Evolutionary conservation across 2,113 vertebrate genomes (phyloP).

Genomic region (Barnardius zonarius): DNA sequence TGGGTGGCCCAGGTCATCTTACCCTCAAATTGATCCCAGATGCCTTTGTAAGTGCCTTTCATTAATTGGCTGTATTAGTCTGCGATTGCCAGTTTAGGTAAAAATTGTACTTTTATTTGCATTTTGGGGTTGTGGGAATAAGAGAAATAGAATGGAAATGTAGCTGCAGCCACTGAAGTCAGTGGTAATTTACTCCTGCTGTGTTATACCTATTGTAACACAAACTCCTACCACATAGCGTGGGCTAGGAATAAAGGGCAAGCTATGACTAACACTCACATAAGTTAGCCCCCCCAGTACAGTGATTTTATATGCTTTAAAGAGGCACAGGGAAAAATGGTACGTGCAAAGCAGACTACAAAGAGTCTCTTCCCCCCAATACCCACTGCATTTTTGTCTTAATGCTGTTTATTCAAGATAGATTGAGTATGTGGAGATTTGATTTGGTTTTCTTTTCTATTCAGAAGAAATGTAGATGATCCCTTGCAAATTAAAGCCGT

Average conservation of each 20-base stretch:
- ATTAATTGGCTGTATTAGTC: neutral
- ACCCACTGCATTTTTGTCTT: constrained; percentile 20
- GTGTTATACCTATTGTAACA: constrained; percentile 1
- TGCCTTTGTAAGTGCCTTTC: neutral
- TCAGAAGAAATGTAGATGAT: constrained; percentile 70
- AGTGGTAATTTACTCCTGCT: constrained; percentile 14
- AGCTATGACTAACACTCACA: neutral
- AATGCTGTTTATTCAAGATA: constrained; percentile 42
- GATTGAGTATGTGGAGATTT: constrained; percentile 53
- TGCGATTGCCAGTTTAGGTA: neutral
- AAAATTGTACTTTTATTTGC: neutral
- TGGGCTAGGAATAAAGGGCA: neutral
- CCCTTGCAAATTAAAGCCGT: constrained; percentile 72
- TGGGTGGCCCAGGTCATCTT: neutral
- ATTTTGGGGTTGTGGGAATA: neutral
- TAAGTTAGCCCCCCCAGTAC: neutral
- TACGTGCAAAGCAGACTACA: neutral
- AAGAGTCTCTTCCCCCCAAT: constrained; percentile 5
- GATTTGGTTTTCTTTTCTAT: constrained; percentile 41
- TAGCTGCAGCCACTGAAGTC: neutral
- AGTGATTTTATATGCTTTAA: neutral
- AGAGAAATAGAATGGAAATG: neutral
- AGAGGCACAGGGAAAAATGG: neutral
- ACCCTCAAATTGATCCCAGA: neutral
- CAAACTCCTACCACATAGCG: neutral